These are phyloP conservation scores for Nomada fucata DNA, from an alignment of 2,888 invertebrate genomes.

Conservation along the genomic window DNA sequence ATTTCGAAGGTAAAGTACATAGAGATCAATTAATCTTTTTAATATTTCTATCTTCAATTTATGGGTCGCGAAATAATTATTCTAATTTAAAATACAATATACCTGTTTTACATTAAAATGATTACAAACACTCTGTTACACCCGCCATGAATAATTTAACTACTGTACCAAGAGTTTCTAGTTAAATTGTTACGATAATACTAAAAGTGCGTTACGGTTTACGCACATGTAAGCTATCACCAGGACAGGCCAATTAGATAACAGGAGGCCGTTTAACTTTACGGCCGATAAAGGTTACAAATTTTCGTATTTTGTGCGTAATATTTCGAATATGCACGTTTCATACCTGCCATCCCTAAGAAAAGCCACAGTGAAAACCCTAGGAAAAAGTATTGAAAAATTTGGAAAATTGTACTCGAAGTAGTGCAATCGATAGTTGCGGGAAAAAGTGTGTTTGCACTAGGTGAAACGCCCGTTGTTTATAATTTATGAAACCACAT, in stretches of 20 bases:
- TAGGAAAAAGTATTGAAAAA: no score
- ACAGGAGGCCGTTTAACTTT: background rate
- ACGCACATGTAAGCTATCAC: conserved; percentile 31
- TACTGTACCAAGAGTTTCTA: background rate
- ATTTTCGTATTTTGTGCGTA: conserved; percentile 4
- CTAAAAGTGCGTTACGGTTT: background rate
- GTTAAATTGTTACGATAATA: conserved; percentile 30
- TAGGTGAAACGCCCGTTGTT: conserved; percentile 3
- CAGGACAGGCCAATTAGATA: conserved; percentile 21
- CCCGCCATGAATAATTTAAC: background rate
- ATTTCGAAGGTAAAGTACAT: no score
- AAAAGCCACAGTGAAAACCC: no score
- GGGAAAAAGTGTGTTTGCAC: no score
- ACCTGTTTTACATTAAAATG: no score
- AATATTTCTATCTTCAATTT: no score
- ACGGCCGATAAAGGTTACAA: conserved; percentile 4
- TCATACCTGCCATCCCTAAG: no score
- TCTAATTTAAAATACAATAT: no score
- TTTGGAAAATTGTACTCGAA: background rate
- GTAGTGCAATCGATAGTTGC: background rate
- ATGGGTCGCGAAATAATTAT: no score
- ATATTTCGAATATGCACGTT: background rate
- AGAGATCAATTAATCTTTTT: no score
- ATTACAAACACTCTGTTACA: background rate
- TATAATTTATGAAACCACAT: background rate